These are phyloP conservation scores for Thalpophila matura DNA, from an alignment of 2,888 invertebrate genomes.

Conservation along the genomic window DNA sequence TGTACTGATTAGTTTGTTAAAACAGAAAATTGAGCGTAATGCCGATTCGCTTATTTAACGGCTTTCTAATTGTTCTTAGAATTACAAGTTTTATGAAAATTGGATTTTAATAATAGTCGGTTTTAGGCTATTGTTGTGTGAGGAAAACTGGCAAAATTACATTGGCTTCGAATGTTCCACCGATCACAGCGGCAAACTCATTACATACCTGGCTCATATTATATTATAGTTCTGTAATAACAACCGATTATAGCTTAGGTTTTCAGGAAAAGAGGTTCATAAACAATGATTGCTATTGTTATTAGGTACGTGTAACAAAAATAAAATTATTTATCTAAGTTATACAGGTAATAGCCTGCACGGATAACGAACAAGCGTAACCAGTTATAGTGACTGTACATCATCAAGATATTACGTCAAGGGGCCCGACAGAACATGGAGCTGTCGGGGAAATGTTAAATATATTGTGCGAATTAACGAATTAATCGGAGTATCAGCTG, in stretches of 20 bases:
- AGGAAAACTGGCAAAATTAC: constrained; percentile 31
- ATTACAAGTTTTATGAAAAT: constrained; percentile 56
- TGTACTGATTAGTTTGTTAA: constrained; percentile 58
- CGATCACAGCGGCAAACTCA: constrained; percentile 28
- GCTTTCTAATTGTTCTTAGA: constrained; percentile 56
- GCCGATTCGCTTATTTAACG: constrained; percentile 60
- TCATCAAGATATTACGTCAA: constrained; percentile 41
- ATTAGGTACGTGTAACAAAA: background rate
- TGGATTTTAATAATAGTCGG: constrained; percentile 46
- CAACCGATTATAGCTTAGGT: constrained; percentile 5
- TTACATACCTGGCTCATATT: constrained; percentile 17
- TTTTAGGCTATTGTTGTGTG: constrained; percentile 41
- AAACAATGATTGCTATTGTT: constrained; percentile 14
- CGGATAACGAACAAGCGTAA: constrained; percentile 25
- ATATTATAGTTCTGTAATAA: constrained; percentile 17
- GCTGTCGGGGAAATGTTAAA: constrained; percentile 44
- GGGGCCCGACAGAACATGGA: constrained; percentile 25
- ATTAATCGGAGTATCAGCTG: constrained; percentile 48
- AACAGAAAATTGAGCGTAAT: constrained; percentile 57
- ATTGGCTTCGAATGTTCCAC: background rate
- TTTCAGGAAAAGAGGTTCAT: constrained; percentile 13
- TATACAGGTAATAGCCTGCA: constrained; percentile 12
- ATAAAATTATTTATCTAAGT: constrained; percentile 13
- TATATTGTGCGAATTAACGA: constrained; percentile 40
- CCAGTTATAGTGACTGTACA: constrained; percentile 25